A percentile compares a stretch with the other conserved stretches of the same genome.
These are phyloP conservation scores for Meloidogyne chitwoodi DNA, from an alignment of 1,140 invertebrate species.

Conservation along the genomic window DNA sequence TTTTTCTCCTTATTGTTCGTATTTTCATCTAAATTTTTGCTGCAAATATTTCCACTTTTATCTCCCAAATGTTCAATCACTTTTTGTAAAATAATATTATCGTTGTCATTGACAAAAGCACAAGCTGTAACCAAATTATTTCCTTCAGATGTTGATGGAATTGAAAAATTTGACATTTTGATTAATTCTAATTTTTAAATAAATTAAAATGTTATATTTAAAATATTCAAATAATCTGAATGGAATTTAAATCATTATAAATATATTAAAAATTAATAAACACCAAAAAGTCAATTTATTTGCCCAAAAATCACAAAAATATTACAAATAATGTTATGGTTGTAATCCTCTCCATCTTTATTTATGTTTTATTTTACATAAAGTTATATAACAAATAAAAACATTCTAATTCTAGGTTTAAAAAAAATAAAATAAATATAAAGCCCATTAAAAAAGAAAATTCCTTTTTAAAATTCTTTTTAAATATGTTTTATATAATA, in stretches of 20 bases:
- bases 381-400: too few relatives aligned
- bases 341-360: background rate
- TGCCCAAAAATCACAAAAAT: background rate
- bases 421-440: too few relatives aligned
- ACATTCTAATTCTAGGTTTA: too few relatives aligned
- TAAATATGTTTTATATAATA: too few relatives aligned
- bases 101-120: constrained; percentile 3
- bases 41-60: background rate
- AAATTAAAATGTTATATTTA: too few relatives aligned
- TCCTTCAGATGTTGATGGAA: too few relatives aligned
- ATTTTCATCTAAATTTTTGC: background rate
- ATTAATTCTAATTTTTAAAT: too few relatives aligned
- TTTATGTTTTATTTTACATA: too few relatives aligned
- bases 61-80: background rate
- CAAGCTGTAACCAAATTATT: background rate
- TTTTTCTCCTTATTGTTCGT: background rate
- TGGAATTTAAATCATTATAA: too few relatives aligned
- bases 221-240: too few relatives aligned
- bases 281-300: background rate
- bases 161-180: background rate
- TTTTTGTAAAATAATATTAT: background rate
- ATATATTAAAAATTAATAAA: background rate
- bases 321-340: background rate
- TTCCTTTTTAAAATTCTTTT: too few relatives aligned
- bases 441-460: too few relatives aligned